Percentiles rank a stretch among this genome's conserved stretches.
phyloP scores from a whole-genome alignment of 2,113 vertebrate species.

The Onychostoma macrolepis region DNA sequence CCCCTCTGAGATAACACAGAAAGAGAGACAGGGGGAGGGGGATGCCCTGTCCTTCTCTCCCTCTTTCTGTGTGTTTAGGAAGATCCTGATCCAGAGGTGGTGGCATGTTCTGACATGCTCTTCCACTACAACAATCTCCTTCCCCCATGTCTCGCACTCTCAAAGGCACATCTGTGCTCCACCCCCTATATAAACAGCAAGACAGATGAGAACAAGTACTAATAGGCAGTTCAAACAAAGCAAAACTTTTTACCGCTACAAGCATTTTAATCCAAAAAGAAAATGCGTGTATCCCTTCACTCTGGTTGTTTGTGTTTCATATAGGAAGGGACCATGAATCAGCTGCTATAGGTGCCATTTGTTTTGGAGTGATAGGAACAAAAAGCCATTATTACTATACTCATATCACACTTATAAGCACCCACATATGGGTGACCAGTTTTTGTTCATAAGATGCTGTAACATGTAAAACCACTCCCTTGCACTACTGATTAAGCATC shows the following conservation, averaged over 20 bases:
- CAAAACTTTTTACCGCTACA: neutral
- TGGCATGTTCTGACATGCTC: slow-evolving; percentile 71
- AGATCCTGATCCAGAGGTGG: slow-evolving; percentile 54
- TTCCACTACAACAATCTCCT: slow-evolving; percentile 48
- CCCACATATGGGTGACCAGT: neutral
- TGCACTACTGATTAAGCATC: neutral
- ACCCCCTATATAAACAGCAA: slow-evolving; percentile 23
- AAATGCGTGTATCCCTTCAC: neutral
- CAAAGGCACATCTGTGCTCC: slow-evolving; percentile 34
- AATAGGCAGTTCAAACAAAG: neutral
- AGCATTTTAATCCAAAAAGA: neutral
- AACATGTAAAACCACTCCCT: neutral
- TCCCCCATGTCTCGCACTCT: slow-evolving; percentile 28
- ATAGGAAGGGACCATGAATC: neutral
- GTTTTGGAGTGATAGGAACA: neutral
- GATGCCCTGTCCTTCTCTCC: neutral
- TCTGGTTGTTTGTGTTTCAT: neutral
- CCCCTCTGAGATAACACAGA: slow-evolving; percentile 74
- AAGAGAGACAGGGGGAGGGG: slow-evolving; percentile 5
- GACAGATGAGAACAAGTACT: slow-evolving; percentile 8
- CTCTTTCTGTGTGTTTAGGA: slow-evolving; percentile 30
- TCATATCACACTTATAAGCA: neutral
- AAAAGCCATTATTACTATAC: too few species aligned
- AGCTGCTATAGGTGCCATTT: neutral
- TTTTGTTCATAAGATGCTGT: neutral